Conservation (phyloP, 2,113 vertebrate species). For the Argyrosomus japonicus region DNA sequence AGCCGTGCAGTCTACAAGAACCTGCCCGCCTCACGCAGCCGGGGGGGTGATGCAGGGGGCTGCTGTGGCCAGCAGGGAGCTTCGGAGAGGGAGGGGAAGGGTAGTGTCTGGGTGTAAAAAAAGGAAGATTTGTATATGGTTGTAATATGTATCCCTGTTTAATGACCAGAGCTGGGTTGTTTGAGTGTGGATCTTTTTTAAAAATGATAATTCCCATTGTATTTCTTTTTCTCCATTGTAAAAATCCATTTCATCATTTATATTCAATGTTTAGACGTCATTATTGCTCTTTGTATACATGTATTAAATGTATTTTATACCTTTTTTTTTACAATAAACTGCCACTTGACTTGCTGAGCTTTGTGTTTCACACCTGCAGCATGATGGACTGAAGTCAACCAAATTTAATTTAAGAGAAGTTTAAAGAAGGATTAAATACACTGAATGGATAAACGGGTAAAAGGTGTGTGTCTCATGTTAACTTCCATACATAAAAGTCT, state of each 20-base stretch:
- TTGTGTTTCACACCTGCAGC: background rate
- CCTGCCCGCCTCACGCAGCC: conserved; percentile 72
- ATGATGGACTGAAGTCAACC: background rate
- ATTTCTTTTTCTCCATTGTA: conserved; percentile 54
- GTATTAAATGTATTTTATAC: conserved; percentile 57
- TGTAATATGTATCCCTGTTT: conserved; percentile 31
- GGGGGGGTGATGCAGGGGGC: conserved; percentile 41
- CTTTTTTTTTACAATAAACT: conserved; percentile 68
- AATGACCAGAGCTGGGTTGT: background rate
- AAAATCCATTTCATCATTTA: conserved; percentile 51
- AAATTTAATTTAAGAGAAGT: background rate
- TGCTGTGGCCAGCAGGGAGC: conserved; percentile 78
- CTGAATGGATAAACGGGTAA: background rate
- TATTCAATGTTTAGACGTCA: conserved; percentile 25
- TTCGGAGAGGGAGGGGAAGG: conserved; percentile 76
- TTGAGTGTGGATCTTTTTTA: background rate
- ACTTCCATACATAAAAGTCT: background rate
- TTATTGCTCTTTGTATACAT: conserved; percentile 31
- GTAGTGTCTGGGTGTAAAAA: conserved; percentile 89
- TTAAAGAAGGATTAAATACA: background rate
- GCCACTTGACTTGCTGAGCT: background rate
- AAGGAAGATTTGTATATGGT: background rate
- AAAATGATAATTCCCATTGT: background rate
- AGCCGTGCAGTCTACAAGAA: conserved; percentile 91
- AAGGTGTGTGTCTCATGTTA: background rate